Percentiles rank a stretch among this genome's conserved stretches.
These are phyloP conservation scores for Anguilla anguilla DNA, from an alignment of 2,797 vertebrate genomes.

Conservation along the genomic window DNA sequence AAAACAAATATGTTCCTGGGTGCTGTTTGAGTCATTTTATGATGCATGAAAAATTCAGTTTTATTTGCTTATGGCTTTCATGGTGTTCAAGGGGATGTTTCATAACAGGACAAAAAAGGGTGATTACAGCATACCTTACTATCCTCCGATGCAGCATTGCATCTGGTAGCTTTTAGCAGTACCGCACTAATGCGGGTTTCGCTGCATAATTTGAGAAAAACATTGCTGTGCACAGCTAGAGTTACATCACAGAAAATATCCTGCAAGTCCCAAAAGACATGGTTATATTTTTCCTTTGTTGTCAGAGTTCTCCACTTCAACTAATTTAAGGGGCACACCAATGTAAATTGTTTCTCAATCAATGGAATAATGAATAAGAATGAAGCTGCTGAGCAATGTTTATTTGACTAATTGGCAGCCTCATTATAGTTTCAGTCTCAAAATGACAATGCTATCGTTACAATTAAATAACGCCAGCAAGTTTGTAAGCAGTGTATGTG, in stretches of 20 bases:
- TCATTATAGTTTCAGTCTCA: neutral
- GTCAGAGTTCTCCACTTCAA: neutral
- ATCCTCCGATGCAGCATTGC: neutral
- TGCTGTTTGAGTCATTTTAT: neutral
- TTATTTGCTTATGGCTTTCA: neutral
- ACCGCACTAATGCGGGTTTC: neutral
- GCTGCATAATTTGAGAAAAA: neutral
- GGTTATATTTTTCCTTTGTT: neutral
- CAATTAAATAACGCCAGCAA: neutral
- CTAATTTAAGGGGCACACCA: conserved; percentile 6
- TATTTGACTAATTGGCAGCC: neutral
- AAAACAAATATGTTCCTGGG: neutral
- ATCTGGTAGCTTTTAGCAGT: neutral
- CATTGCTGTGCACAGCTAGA: neutral
- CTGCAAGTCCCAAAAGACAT: conserved; percentile 4
- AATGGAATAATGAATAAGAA: conserved; percentile 11
- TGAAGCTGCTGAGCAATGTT: conserved; percentile 1
- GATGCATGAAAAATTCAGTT: neutral
- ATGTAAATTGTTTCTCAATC: neutral
- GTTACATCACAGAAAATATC: neutral
- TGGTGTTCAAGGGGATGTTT: neutral
- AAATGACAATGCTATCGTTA: neutral
- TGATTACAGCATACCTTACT: neutral
- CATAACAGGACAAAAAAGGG: neutral
- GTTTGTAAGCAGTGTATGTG: neutral